phyloP scores from a whole-genome alignment of 2,888 invertebrate genomes.

The Sarcophaga subvicina region DNA sequence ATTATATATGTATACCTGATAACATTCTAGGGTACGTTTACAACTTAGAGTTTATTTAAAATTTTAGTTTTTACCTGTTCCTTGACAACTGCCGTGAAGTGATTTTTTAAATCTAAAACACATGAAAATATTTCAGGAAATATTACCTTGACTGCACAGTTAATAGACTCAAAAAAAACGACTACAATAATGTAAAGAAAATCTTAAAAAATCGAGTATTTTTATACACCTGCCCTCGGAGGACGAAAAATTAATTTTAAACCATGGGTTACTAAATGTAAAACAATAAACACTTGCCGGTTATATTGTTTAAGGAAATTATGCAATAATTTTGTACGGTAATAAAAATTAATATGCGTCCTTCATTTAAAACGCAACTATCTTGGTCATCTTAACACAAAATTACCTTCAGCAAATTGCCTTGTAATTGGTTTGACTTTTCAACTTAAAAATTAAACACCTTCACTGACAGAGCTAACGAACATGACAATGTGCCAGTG shows the following conservation, averaged over 20 bases:
- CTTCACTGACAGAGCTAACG: conserved; percentile 25
- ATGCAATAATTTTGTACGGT: conserved; percentile 78
- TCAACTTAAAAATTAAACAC: conserved; percentile 29
- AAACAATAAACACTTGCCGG: conserved; percentile 5
- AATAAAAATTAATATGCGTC: conserved; percentile 80
- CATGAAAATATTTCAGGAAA: no score
- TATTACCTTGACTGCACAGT: no score
- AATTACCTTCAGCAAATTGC: conserved; percentile 54
- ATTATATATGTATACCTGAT: no score
- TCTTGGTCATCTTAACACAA: conserved; percentile 50
- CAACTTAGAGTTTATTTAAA: no score
- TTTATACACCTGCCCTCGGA: conserved; percentile 30
- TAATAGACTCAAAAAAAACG: conserved; percentile 59
- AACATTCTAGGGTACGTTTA: no score
- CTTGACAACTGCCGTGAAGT: no score
- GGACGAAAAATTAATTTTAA: conserved; percentile 25
- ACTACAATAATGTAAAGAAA: conserved; percentile 70
- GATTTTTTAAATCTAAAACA: no score
- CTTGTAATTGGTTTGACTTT: conserved; percentile 34
- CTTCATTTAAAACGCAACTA: conserved; percentile 73
- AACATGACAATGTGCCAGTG: conserved; percentile 50
- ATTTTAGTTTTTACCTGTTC: no score
- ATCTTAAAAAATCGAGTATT: background rate
- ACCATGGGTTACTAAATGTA: conserved; percentile 26
- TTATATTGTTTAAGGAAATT: conserved; percentile 66